Evolutionary conservation across 2,888 invertebrate species (phyloP).

Genomic region (Plutella xylostella): DNA sequence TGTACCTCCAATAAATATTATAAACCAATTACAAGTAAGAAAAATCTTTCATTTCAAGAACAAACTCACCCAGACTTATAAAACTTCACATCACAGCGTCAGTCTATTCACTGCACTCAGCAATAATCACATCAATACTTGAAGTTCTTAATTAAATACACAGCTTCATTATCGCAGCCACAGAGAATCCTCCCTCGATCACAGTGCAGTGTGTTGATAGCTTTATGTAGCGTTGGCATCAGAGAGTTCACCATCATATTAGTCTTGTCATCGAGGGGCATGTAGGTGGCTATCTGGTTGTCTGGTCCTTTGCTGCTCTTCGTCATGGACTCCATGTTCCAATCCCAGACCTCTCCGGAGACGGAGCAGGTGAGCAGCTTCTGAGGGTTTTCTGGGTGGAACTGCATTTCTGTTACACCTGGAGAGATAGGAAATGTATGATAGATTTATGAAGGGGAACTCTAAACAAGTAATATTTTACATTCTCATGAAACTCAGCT

Average conservation of each 20-base stretch:
- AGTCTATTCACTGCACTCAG: too few relatives aligned
- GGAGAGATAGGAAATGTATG: background rate
- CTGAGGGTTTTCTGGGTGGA: constrained; percentile 87
- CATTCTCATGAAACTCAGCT: too few relatives aligned
- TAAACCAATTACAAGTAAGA: background rate
- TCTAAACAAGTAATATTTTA: too few relatives aligned
- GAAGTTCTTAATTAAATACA: constrained; percentile 81
- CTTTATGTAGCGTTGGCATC: constrained; percentile 79
- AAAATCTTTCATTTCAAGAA: constrained; percentile 4
- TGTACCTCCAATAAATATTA: constrained; percentile 39
- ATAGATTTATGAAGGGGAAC: background rate
- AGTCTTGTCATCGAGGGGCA: constrained; percentile 76
- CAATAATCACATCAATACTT: too few relatives aligned
- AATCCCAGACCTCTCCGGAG: constrained; percentile 90
- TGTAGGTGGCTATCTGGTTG: constrained; percentile 69
- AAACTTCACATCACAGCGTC: too few relatives aligned
- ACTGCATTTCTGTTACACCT: constrained; percentile 85
- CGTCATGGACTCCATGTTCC: constrained; percentile 76
- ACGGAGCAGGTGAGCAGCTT: constrained; percentile 85
- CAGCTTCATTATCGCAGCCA: constrained; percentile 90
- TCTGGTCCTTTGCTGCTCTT: constrained; percentile 45
- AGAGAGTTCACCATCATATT: constrained; percentile 79
- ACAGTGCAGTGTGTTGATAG: constrained; percentile 86
- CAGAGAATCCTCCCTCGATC: constrained; percentile 80
- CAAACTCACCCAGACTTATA: constrained; percentile 8